phyloP scores from a whole-genome alignment of 2,888 invertebrate genomes.

The Pemphredon lugubris region DNA sequence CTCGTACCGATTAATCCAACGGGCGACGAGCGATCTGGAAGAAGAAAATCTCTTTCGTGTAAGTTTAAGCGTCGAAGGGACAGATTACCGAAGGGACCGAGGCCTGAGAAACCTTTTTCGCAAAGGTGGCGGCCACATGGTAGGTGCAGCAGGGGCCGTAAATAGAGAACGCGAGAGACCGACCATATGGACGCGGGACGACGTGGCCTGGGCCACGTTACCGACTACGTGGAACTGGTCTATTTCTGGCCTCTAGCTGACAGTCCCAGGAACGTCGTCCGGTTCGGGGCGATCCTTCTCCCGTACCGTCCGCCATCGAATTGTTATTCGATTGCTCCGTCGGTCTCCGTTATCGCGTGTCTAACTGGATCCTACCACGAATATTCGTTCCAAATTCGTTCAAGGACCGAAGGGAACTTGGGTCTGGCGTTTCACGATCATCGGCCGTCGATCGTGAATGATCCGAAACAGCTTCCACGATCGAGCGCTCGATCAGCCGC shows the following conservation, averaged over 20 bases:
- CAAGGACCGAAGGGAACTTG: too few species aligned
- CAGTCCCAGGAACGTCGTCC: constrained; percentile 34
- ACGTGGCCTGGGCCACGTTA: constrained; percentile 39
- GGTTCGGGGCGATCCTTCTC: constrained; percentile 11
- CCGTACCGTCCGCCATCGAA: neutral
- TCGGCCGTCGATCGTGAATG: too few species aligned
- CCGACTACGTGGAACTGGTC: constrained; percentile 57
- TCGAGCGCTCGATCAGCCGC: constrained; percentile 26
- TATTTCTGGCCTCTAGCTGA: constrained; percentile 60
- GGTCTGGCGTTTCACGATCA: too few species aligned
- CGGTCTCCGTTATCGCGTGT: too few species aligned
- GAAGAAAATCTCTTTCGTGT: constrained; percentile 23
- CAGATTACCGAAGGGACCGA: neutral
- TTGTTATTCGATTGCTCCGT: neutral
- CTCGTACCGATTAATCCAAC: too few species aligned
- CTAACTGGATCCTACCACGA: too few species aligned
- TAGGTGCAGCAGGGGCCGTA: constrained; percentile 47
- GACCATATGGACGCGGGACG: constrained; percentile 58
- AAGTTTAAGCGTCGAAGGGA: neutral
- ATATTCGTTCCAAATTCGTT: too few species aligned
- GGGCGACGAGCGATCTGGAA: constrained; percentile 26
- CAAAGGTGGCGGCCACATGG: constrained; percentile 66
- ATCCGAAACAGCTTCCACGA: too few species aligned
- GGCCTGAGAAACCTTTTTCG: constrained; percentile 50
- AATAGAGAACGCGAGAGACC: constrained; percentile 58